Conservation (phyloP, 2,888 invertebrate species). For the Drosophila diplacantha region DNA sequence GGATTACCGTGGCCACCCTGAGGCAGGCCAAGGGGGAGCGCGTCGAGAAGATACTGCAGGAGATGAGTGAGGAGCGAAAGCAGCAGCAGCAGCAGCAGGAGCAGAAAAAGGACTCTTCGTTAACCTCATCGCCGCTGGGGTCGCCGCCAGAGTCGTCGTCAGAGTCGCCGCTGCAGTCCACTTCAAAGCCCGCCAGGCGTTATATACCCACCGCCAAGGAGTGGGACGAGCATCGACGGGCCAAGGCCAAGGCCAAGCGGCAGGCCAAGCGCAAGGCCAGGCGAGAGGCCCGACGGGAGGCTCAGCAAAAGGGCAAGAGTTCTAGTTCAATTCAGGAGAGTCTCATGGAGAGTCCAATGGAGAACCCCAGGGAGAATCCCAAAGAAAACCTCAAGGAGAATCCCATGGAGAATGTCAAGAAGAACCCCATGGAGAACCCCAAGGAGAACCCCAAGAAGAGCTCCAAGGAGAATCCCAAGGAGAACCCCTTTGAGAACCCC, state of each 20-base stretch:
- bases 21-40: conserved; percentile 42
- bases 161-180: neutral
- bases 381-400: too few species aligned
- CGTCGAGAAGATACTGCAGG: conserved; percentile 52
- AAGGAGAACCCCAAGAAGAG: too few species aligned
- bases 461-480: too few species aligned
- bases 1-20: conserved; percentile 40
- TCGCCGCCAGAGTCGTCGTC: too few species aligned
- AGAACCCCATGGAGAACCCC: too few species aligned
- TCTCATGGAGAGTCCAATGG: too few species aligned
- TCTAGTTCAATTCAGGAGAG: neutral
- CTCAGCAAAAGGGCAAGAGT: too few species aligned
- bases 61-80: conserved; percentile 44
- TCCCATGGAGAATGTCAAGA: too few species aligned
- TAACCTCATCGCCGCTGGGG: neutral
- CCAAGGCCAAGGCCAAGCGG: conserved; percentile 23
- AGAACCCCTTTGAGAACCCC: too few species aligned
- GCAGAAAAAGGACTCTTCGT: neutral
- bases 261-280: conserved; percentile 2
- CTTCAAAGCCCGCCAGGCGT: conserved; percentile 9
- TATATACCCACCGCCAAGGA: conserved; percentile 58
- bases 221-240: conserved; percentile 56
- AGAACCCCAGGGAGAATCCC: too few species aligned
- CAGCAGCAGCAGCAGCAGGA: neutral
- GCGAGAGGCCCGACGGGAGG: neutral